Evolutionary conservation across 30 jellyfish, hydroid and myxozoan species (phyloP), one percentile per base, ranked within the genome.

Genomic region (Cassiopea xamachana): DNA sequence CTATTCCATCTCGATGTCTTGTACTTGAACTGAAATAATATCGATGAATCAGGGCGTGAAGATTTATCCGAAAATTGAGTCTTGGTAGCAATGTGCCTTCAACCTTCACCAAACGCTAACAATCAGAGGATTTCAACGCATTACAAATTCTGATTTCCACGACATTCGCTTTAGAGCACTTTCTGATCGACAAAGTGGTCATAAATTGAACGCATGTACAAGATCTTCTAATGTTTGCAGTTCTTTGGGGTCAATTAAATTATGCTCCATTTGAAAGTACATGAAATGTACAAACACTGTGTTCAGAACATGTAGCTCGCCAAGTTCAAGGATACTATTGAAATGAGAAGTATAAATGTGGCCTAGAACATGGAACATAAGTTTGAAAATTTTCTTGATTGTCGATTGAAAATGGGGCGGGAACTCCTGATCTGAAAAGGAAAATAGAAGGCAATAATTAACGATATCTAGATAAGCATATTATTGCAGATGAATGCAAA

Each of bases 241-340:
- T 73, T 96, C 99, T 62, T 96, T 96, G 43, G 99, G 49, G 18
- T 96, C 99, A 58, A 96, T 81, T 59, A 96, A 73, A 59, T 85
- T 91, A 77, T 96, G 99, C 80, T 96, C 99, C 74, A 98, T 82
- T 92, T 96, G 98, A 85, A 96, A 96, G 93, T 96, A 96, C 97
- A 96, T 92, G 80, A 96, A 96, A 75, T 96, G 99, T 17, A 96
- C 92, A 69, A 96, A 96, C 13, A 96, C 83, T 27, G 99, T 96
- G 82, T 96, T 96, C 83, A 96, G 82, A 73, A 67, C 80, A 39
- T 48, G 64, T 50, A 89, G 61, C 79, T 90, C 96, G 59, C 96
- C 93, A 14, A 89, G 81, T 55, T 95, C 98, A 49, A 90, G 84
- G 13, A 94, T 77, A 67, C 75, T 93, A 80, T 92, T 85, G 84